phyloP scores from a whole-genome alignment of 2,113 vertebrate species.

The Desmodus rotundus region DNA sequence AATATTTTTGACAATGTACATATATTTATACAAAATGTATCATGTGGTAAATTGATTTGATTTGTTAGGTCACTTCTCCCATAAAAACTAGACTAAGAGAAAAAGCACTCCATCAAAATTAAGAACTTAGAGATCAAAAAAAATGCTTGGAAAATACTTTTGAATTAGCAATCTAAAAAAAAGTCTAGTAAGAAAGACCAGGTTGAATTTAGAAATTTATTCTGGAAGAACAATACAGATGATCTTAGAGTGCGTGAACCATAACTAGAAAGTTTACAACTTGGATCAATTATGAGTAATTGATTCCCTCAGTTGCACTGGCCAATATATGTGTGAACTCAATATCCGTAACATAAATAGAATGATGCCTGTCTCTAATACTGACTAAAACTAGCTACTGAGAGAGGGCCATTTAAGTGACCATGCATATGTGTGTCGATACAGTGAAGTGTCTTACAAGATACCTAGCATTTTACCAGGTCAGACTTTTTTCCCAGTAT shows the following conservation, averaged over 20 bases:
- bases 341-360: neutral
- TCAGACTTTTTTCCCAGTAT: too few relatives aligned
- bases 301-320: neutral
- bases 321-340: neutral
- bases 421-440: rapidly evolving
- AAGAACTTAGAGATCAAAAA: neutral
- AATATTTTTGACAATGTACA: neutral
- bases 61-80: neutral
- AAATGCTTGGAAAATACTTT: neutral
- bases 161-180: neutral
- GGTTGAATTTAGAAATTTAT: neutral
- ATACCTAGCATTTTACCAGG: neutral
- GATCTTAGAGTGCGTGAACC: neutral
- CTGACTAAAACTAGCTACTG: neutral
- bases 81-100: neutral
- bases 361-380: neutral
- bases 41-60: neutral
- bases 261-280: neutral
- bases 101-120: neutral
- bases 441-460: constrained; percentile 1
- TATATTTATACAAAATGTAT: neutral
- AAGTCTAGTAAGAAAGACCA: neutral
- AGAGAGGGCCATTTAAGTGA: neutral
- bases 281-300: constrained; percentile 4
- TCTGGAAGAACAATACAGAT: neutral